Conservation (phyloP, 2,888 invertebrate species). For the Macaria liturata region DNA sequence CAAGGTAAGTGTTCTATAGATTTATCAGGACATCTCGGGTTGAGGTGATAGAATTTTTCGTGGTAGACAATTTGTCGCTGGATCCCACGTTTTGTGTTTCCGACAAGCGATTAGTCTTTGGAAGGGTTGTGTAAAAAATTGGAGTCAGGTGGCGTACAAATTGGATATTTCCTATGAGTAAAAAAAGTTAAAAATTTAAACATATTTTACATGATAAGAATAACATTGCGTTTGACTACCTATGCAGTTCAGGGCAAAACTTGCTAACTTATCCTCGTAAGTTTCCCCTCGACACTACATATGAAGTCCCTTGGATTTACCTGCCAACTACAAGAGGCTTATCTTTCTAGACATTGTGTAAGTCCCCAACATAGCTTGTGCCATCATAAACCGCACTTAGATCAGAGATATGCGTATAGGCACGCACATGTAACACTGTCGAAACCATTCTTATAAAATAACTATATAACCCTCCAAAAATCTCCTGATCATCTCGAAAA, state of each 20-base stretch:
- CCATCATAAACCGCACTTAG: neutral
- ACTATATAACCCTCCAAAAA: constrained; percentile 2
- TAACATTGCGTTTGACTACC: too few relatives aligned
- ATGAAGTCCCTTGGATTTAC: too few relatives aligned
- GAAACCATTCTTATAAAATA: constrained; percentile 3
- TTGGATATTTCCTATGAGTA: too few relatives aligned
- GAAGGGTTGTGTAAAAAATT: constrained; percentile 19
- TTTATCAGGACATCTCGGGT: constrained; percentile 61
- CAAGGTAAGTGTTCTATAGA: constrained; percentile 49
- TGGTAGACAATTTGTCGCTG: constrained; percentile 28
- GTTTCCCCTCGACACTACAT: too few relatives aligned
- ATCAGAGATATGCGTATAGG: neutral
- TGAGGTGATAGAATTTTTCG: constrained; percentile 46
- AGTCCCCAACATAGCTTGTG: too few relatives aligned
- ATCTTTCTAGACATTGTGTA: too few relatives aligned
- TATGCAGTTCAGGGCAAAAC: too few relatives aligned
- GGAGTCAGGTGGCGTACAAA: neutral
- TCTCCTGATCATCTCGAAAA: constrained; percentile 20
- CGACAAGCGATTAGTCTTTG: constrained; percentile 22
- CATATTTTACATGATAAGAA: too few relatives aligned
- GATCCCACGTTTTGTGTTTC: constrained; percentile 22
- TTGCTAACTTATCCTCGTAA: too few relatives aligned
- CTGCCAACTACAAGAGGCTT: too few relatives aligned
- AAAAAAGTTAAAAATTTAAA: too few relatives aligned
- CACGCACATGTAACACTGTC: constrained; percentile 2